Percentiles rank a stretch among this genome's conserved stretches.
phyloP scores from a whole-genome alignment of 2,113 vertebrate species.

The Castor canadensis region DNA sequence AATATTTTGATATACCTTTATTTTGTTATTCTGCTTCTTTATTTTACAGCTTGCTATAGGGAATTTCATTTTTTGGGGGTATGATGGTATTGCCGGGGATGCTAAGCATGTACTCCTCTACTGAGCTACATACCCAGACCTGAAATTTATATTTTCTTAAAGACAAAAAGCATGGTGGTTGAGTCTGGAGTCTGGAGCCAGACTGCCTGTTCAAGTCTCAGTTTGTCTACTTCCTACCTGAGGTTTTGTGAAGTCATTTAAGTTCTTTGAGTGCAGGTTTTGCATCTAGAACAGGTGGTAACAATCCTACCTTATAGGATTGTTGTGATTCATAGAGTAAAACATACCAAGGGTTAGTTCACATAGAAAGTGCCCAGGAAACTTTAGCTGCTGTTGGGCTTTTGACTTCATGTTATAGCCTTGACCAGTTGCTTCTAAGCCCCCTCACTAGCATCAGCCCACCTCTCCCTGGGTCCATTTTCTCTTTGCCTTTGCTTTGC shows the following conservation, averaged over 20 bases:
- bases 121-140: not conserved
- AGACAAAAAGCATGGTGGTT: not conserved
- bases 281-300: not conserved
- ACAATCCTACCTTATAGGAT: not conserved
- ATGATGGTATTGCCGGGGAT: not conserved
- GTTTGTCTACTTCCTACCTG: not conserved
- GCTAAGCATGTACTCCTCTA: not conserved
- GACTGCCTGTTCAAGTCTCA: not conserved
- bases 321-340: not conserved
- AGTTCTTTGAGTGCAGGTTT: not conserved
- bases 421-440: not conserved
- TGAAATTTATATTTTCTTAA: constrained; percentile 25
- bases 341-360: not conserved
- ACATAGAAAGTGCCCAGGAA: not conserved
- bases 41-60: not conserved
- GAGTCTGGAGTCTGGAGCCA: not conserved
- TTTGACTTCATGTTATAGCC: not conserved
- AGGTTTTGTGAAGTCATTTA: not conserved
- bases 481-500: not conserved
- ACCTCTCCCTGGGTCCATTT: not conserved
- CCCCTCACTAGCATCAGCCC: not conserved
- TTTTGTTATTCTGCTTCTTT: not conserved
- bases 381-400: not conserved
- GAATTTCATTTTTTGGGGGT: constrained; percentile 24
- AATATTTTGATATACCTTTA: not conserved